phyloP scores from a whole-genome alignment of 2,888 invertebrate species.

The Erebia aethiops region DNA sequence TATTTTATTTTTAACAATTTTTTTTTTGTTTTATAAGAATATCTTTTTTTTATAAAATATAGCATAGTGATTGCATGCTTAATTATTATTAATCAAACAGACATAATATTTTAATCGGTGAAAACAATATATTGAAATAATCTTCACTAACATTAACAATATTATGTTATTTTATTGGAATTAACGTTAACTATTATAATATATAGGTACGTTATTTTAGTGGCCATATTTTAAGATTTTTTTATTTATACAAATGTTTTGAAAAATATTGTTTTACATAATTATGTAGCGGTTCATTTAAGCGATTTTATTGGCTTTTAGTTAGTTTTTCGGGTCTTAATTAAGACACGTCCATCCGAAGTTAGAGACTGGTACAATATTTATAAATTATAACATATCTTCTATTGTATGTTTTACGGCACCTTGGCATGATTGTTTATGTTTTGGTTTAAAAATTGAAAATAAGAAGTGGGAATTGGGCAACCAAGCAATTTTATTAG shows the following conservation, averaged over 20 bases:
- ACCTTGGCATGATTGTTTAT: not conserved
- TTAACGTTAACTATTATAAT: conserved; percentile 7
- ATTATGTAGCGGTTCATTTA: conserved; percentile 14
- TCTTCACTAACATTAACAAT: not conserved
- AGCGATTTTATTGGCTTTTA: conserved; percentile 10
- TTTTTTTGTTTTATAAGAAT: not conserved
- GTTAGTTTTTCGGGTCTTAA: not conserved
- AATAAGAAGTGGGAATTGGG: not conserved
- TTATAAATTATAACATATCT: conserved; percentile 6
- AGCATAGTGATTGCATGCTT: conserved; percentile 8
- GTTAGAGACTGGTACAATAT: conserved; percentile 11
- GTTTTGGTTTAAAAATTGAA: not conserved
- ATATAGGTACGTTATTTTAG: conserved; percentile 20
- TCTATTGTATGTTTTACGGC: not conserved
- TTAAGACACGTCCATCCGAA: conserved; percentile 11
- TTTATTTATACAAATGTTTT: conserved; percentile 22
- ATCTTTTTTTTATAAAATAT: not conserved
- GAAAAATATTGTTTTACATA: conserved; percentile 14
- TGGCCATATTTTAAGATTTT: conserved; percentile 28
- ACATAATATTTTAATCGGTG: not conserved
- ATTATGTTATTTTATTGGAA: not conserved
- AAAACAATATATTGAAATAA: not conserved
- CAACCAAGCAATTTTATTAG: not conserved
- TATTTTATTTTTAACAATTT: conserved; percentile 18
- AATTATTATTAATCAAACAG: not conserved